Base-by-base conservation (phyloP, 2,888 invertebrate species). In the Parasteatoda lunata region DNA sequence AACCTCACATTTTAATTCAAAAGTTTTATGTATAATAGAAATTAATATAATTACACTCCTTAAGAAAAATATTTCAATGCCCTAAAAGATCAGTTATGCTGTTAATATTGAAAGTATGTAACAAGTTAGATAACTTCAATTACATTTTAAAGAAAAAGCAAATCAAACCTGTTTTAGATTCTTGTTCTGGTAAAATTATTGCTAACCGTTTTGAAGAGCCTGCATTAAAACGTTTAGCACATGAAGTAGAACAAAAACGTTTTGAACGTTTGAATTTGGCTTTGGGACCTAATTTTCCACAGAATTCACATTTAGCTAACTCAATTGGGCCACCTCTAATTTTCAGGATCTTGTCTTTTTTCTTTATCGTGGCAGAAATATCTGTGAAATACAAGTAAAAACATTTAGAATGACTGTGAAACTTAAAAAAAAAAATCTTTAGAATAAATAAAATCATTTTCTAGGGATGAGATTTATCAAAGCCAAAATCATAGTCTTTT, bases 181-280 rank as follows among this genome's bases (percentile, higher is more conserved):
- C 86, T 51, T 75, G 81, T 15, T 82, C 81, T 69, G 89, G 79
- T 69, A 91, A 91, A 77, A 92, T 92, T 66, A 90, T 90, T 47
- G 91, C 91, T 77, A 92, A 89, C 48, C 92, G 90, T 84, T 91
- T 90, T 45, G 92, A 91, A 45, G 92, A 91, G 84, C 91, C 91
- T 65, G 92, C 92, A 90, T 92, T 93, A 91, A 91, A 94, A 94
- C 94, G 94, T 91, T 94, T 94, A 77, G 95, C 95, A 92, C 96
- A 96, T 30, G 94, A 93, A 48, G 94, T 93, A 0, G 96, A 95
- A 91, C 96, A 96, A 91, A 95, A 96, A 70, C 95, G 93, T 91
- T 95, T 95, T 73, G 94, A 94, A 90, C 95, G 95, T 91, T 95
- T 95, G 90, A 96, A 94, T 91, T 95, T 95, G 3, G 94, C 91